Conservation (phyloP, 2,113 vertebrate species). For the Clupea harengus region DNA sequence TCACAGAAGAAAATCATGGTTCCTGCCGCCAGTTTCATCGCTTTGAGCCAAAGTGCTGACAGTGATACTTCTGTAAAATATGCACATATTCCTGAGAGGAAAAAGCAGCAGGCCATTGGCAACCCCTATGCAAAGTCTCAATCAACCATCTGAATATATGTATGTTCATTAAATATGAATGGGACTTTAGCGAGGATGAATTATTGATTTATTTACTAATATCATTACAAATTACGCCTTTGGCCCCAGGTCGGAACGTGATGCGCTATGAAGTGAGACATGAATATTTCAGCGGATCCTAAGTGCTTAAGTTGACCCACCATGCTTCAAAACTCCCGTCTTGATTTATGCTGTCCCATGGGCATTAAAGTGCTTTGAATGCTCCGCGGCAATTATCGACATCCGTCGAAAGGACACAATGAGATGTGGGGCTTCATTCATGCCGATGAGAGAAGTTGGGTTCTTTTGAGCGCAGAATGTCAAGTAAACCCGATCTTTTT, state of each 20-base stretch:
- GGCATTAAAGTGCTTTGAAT: conserved; percentile 24
- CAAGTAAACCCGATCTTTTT: background rate
- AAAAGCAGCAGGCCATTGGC: conserved; percentile 25
- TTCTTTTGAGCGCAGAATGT: background rate
- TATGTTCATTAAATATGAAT: conserved; percentile 45
- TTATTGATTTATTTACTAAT: conserved; percentile 49
- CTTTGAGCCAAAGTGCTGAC: conserved; percentile 33
- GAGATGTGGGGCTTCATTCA: conserved; percentile 4
- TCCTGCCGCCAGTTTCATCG: background rate
- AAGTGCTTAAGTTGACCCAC: conserved; percentile 32
- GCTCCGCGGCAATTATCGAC: conserved; percentile 36
- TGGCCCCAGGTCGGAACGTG: conserved; percentile 34
- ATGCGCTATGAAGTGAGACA: conserved; percentile 33
- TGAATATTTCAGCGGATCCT: conserved; percentile 41
- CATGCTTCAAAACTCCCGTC: conserved; percentile 28
- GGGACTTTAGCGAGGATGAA: conserved; percentile 41
- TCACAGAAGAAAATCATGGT: background rate
- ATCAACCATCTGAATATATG: conserved; percentile 38
- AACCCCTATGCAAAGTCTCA: conserved; percentile 23
- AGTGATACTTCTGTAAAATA: conserved; percentile 31
- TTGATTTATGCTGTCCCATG: conserved; percentile 32
- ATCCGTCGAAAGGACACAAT: conserved; percentile 23
- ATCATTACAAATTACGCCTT: conserved; percentile 40
- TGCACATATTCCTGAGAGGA: conserved; percentile 29
- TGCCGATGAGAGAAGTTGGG: background rate